Conservation (phyloP, 1,140 invertebrate species). For the Euwallacea fornicatus region DNA sequence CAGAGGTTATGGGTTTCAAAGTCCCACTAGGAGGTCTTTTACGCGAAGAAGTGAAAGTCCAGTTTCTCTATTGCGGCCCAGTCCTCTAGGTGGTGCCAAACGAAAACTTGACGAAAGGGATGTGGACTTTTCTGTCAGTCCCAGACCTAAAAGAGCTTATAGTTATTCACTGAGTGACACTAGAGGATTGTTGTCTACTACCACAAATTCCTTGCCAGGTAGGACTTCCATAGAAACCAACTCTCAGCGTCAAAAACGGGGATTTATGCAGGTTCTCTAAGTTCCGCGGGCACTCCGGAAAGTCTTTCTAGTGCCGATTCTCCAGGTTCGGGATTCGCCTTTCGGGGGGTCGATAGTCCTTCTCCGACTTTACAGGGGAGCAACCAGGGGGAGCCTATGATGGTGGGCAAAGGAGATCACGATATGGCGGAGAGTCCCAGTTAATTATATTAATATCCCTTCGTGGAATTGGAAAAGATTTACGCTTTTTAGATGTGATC, state of each 20-base stretch:
- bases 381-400: constrained; percentile 53
- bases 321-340: constrained; percentile 58
- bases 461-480: not conserved
- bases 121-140: constrained; percentile 55
- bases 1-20: constrained; percentile 48
- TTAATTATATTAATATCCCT: constrained; percentile 39
- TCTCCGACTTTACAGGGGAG: constrained; percentile 51
- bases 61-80: constrained; percentile 69
- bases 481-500: not conserved
- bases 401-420: constrained; percentile 51
- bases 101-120: constrained; percentile 73
- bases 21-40: constrained; percentile 62
- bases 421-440: constrained; percentile 53
- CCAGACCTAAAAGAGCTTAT: constrained; percentile 59
- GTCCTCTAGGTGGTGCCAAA: constrained; percentile 73
- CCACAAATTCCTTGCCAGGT: constrained; percentile 45
- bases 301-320: constrained; percentile 64
- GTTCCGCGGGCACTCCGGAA: constrained; percentile 63
- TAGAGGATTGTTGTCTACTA: constrained; percentile 53
- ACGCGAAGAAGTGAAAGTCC: constrained; percentile 80
- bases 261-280: constrained; percentile 57
- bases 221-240: constrained; percentile 4
- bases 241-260: not conserved
- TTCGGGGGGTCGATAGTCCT: constrained; percentile 59
- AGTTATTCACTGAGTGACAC: constrained; percentile 47